Evolutionary conservation across 2,888 invertebrate genomes (phyloP).

Genomic region (Cosmia pyralina): DNA sequence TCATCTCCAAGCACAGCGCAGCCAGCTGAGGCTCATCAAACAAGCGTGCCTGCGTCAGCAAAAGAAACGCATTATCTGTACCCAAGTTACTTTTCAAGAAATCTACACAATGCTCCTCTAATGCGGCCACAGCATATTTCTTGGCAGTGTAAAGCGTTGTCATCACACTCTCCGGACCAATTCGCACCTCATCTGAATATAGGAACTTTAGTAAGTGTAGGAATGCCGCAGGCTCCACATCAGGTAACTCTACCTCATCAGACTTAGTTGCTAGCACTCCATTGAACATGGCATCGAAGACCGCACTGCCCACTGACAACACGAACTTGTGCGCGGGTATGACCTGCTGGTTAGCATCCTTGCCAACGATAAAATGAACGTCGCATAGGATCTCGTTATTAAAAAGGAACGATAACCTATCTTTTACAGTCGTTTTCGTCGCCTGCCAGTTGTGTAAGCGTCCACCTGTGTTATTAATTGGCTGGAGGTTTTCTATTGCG

Average conservation of each 20-base stretch:
- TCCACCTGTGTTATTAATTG: slow-evolving; percentile 84
- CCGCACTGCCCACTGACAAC: slow-evolving; percentile 95
- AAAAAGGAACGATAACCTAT: slow-evolving; percentile 92
- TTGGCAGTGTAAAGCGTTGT: slow-evolving; percentile 96
- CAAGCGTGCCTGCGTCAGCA: slow-evolving; percentile 94
- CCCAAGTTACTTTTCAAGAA: slow-evolving; percentile 93
- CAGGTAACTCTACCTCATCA: slow-evolving; percentile 94
- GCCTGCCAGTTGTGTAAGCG: slow-evolving; percentile 93
- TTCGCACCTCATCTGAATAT: slow-evolving; percentile 95
- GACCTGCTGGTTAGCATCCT: slow-evolving; percentile 91
- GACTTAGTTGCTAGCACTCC: slow-evolving; percentile 93
- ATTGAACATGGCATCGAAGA: slow-evolving; percentile 96
- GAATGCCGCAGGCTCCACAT: slow-evolving; percentile 96
- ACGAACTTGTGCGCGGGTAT: slow-evolving; percentile 96
- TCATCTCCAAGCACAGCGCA: slow-evolving; percentile 94
- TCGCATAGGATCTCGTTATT: slow-evolving; percentile 90
- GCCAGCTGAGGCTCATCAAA: slow-evolving; percentile 96
- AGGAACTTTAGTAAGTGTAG: slow-evolving; percentile 93
- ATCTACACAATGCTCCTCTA: slow-evolving; percentile 95
- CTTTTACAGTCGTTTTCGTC: slow-evolving; percentile 93
- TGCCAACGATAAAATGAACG: slow-evolving; percentile 94
- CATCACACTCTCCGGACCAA: slow-evolving; percentile 96
- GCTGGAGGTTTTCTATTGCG: slow-evolving; percentile 83
- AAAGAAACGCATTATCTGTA: slow-evolving; percentile 95
- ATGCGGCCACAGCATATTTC: slow-evolving; percentile 95